Base-by-base conservation (phyloP, 2,888 invertebrate genomes). In the Neuroscelio doddi region DNA sequence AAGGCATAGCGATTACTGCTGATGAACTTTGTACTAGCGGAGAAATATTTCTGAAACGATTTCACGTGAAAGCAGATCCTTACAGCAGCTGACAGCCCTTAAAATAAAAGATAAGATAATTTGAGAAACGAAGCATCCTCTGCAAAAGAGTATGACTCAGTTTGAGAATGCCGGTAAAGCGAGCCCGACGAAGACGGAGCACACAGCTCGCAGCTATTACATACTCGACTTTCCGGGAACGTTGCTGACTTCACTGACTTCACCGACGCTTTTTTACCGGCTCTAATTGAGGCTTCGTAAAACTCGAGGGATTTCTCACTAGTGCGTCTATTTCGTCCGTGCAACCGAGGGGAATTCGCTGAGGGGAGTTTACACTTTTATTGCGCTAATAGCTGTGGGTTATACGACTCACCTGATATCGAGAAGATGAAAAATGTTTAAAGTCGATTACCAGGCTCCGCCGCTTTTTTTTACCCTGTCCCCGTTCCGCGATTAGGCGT, bases 211-310 rank as follows among this genome's bases (percentile, higher is more conserved):
- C 66, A 57, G 66, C 58, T 62, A 62, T 66, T 66, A 66, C 62
- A 51, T 51, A 64, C 68, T 64, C 53, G 61, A 64, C 53, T 61
- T 68, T 68, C 64, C 64, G 53, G 56, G 64, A 67, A 67, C 67
- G 68, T 70, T 74, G 66, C 73, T 71, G 69, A 68, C 66, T 71
- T 75, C 67, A 68, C 71, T 69, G 64, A 64, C 44, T 53, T 53
- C 8, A 36, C 53, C 36, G 29, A 36, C 30, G 42, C 63, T 68
- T 73, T 74, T 74, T 75, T 73, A 70, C 72, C 68, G 71, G 64
- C 74, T 74, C 75, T 79, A 79, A 80, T 80, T 79, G 79, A 77
- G 74, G 72, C 71, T 65, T 62, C 71, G 74, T 74, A 74, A 75
- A 75, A 69, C 75, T 69, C 62, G 63, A 71, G 63, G 70, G 70